Percentiles rank a stretch among this genome's conserved stretches.
Conservation (phyloP, 2,113 vertebrate species). For the Lepus europaeus region DNA sequence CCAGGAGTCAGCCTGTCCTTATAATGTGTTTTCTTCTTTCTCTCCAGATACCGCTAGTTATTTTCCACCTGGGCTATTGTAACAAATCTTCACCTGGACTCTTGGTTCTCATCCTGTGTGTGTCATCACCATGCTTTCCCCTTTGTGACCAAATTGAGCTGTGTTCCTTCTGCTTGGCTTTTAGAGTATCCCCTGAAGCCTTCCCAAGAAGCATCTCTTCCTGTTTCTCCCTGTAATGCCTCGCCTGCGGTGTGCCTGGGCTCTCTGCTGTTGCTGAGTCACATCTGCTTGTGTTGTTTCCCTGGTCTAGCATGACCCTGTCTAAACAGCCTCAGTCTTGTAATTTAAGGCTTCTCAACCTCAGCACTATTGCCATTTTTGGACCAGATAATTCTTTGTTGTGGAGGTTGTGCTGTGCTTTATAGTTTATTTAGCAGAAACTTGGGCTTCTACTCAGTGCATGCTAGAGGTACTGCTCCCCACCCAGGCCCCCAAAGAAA, state of each 20-base stretch:
- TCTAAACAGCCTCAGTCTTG: background rate
- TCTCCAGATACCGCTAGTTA: background rate
- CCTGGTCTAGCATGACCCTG: background rate
- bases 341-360: background rate
- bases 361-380: background rate
- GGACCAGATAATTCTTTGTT: background rate
- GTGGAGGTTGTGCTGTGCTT: background rate
- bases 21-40: background rate
- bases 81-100: background rate
- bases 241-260: background rate
- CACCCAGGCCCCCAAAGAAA: background rate
- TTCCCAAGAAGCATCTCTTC: background rate
- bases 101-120: background rate
- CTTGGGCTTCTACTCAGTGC: background rate
- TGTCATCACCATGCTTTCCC: too few species aligned
- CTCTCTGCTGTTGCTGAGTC: background rate
- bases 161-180: background rate
- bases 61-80: background rate
- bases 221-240: background rate
- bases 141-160: background rate
- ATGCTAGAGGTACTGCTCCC: rapidly evolving
- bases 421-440: background rate
- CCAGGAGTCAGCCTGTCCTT: background rate
- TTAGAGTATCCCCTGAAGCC: background rate
- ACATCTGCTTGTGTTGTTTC: background rate